phyloP scores from a whole-genome alignment of 2,888 invertebrate genomes.

The Incurvaria masculella region DNA sequence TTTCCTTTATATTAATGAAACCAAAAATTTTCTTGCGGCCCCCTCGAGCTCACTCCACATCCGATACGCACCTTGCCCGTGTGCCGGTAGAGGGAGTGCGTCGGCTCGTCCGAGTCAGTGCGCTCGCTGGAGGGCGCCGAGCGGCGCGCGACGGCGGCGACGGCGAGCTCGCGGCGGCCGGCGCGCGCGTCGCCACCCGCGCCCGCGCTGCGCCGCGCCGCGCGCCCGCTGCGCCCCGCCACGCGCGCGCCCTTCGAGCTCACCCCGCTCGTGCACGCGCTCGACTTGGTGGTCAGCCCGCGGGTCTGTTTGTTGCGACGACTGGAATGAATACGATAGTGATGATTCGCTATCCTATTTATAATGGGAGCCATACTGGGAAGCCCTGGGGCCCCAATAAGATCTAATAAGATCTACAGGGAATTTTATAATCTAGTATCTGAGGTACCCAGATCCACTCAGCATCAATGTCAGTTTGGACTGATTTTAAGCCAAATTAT shows the following conservation, averaged over 20 bases:
- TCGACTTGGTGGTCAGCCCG: slow-evolving; percentile 24
- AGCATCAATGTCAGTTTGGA: too few relatives aligned
- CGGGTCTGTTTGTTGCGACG: slow-evolving; percentile 39
- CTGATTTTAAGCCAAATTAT: too few relatives aligned
- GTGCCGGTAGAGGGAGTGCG: slow-evolving; percentile 28
- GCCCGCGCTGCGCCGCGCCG: slow-evolving; percentile 15
- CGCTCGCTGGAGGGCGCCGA: slow-evolving; percentile 44
- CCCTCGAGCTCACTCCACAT: too few relatives aligned
- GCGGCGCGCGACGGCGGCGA: slow-evolving; percentile 21
- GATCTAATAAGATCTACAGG: too few relatives aligned
- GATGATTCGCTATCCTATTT: too few relatives aligned
- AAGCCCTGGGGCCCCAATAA: too few relatives aligned
- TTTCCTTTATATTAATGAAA: too few relatives aligned
- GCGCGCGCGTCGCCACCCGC: slow-evolving; percentile 14
- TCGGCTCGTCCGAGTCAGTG: slow-evolving; percentile 43
- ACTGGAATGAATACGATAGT: slow-evolving; percentile 4
- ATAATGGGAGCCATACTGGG: too few relatives aligned
- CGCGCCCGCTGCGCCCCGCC: slow-evolving; percentile 18
- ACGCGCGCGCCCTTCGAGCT: slow-evolving; percentile 21
- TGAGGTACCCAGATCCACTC: too few relatives aligned
- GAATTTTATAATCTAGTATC: too few relatives aligned
- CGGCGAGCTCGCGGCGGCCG: slow-evolving; percentile 9
- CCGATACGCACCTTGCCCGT: slow-evolving; percentile 31
- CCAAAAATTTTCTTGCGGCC: too few relatives aligned
- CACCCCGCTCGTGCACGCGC: slow-evolving; percentile 13